Conservation (phyloP, 2,113 vertebrate genomes). For the Ammodytes marinus region DNA sequence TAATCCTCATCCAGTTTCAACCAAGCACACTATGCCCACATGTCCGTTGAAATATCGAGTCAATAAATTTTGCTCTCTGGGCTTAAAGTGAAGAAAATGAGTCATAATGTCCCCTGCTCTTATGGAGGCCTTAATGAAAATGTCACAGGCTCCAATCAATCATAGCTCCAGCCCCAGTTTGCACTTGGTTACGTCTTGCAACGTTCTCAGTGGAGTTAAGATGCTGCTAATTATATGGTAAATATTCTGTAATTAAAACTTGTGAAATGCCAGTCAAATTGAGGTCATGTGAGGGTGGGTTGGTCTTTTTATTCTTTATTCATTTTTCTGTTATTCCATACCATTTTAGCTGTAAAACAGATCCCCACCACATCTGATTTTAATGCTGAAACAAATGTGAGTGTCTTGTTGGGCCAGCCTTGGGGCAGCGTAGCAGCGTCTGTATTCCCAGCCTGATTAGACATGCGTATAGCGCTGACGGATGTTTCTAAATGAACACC, state of each 20-base stretch:
- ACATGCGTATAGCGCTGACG: constrained; percentile 59
- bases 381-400: constrained; percentile 71
- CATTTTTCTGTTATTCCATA: constrained; percentile 24
- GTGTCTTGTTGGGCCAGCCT: constrained; percentile 45
- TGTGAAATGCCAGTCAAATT: constrained; percentile 13
- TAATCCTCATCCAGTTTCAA: constrained; percentile 24
- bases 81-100: constrained; percentile 67
- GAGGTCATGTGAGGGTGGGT: background rate
- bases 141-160: constrained; percentile 60
- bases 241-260: constrained; percentile 51
- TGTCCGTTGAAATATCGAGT: constrained; percentile 43
- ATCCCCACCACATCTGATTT: constrained; percentile 59
- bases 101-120: constrained; percentile 61
- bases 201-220: constrained; percentile 35
- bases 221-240: constrained; percentile 46
- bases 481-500: constrained; percentile 62
- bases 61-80: constrained; percentile 70
- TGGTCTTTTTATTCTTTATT: constrained; percentile 20
- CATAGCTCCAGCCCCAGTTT: constrained; percentile 55
- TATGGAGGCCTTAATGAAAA: constrained; percentile 75
- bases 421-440: constrained; percentile 44
- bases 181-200: constrained; percentile 51
- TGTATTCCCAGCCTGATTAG: constrained; percentile 74
- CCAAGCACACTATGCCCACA: constrained; percentile 41
- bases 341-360: constrained; percentile 48